Evolutionary conservation across 1,140 invertebrate genomes (phyloP).

Genomic region (Pteromalus puparum): DNA sequence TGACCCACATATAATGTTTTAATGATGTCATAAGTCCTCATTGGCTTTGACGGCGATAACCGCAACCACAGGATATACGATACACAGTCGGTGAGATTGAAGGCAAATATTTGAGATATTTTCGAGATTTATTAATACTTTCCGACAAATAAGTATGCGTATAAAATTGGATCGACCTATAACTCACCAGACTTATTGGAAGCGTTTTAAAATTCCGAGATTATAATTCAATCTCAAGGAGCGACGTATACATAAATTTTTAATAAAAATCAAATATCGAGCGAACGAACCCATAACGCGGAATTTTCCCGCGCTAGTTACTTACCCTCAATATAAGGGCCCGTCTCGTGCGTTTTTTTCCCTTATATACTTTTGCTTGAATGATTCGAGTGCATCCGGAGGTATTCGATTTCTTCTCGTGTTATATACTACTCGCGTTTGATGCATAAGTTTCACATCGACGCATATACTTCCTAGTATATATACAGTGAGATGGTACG

Average conservation of each 20-base stretch:
- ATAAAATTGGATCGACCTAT: too few species aligned
- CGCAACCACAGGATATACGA: slow-evolving; percentile 1
- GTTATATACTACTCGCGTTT: neutral
- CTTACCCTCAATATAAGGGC: neutral
- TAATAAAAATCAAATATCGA: too few species aligned
- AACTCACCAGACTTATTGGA: too few species aligned
- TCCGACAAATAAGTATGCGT: too few species aligned
- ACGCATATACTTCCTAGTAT: neutral
- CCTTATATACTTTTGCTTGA: neutral
- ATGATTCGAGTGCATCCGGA: neutral
- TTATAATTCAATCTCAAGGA: neutral
- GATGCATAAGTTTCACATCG: neutral
- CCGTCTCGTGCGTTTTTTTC: neutral
- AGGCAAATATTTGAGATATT: neutral
- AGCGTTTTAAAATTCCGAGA: too few species aligned
- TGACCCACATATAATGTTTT: neutral
- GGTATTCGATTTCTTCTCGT: neutral
- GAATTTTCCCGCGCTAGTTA: neutral
- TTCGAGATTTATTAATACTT: neutral
- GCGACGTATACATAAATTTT: too few species aligned
- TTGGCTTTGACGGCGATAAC: neutral
- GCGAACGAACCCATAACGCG: too few species aligned
- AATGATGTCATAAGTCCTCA: neutral
- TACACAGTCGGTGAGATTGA: neutral
- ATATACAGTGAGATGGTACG: neutral